Evolutionary conservation across 2,888 invertebrate species (phyloP), one percentile per base, ranked within the genome.

Genomic region (Apamea epomidion): DNA sequence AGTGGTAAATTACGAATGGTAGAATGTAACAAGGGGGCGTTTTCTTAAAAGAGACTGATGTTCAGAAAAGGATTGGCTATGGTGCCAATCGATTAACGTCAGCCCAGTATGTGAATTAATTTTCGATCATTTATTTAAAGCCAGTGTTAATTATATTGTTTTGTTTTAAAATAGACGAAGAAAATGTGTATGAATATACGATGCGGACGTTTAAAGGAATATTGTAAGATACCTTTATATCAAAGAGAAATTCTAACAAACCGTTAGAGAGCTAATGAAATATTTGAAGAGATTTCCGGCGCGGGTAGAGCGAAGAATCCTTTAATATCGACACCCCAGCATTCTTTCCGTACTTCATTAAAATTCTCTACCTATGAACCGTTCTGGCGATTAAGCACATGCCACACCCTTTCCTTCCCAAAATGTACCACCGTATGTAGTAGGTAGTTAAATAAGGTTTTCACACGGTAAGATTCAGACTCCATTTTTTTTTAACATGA

Each of bases 1-100:
- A 79, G 73, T 82, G 45, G 69, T 74, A 51, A 82, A 82, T 68
- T 82, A 77, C 62, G 83, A 82, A 81, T 25, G 29, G 12, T 18
- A 25, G 29, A 42, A 37, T 29, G 25, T 21, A 45, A 16, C 45
- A 29, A 60, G 12, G 25, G 32, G 54, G 18, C 10, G 14, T 62
- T 68, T 62, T 45, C n/a, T 18, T 37, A 21, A 45, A 42, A 64
- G 80, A 45, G 10, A 76, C 1, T 10, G 32, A 76, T 62, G 25
- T 29, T 29, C 32, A 64, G 37, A 12, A 45, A 45, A 25, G 42
- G 58, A 58, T 58, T 25, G 25, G 58, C 25, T 25, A 76, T 37
- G 25, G 10, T 68, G 51, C 32, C 51, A 76, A 68, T 68, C 32
- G 51, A 45, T 54, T 51, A 76, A 45, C 8, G 60, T 54, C 45